A percentile compares a stretch with the other conserved stretches of the same genome.
These are phyloP conservation scores for Danio kyathit DNA, from an alignment of 2,797 vertebrate species.

Conservation along the genomic window DNA sequence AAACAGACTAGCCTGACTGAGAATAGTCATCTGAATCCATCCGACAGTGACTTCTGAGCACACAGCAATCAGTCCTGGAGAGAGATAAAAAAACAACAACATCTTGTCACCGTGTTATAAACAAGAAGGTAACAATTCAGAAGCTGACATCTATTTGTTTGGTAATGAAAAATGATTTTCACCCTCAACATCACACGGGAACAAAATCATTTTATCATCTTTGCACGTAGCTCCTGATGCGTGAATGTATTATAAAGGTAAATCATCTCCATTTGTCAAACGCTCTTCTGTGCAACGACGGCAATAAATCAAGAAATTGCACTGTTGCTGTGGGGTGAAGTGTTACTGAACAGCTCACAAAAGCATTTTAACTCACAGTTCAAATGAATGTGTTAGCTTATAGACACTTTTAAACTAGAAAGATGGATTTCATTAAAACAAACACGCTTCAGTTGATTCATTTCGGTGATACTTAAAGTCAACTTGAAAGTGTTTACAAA, in stretches of 20 bases:
- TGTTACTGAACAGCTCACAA: neutral
- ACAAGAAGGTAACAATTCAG: constrained; percentile 18
- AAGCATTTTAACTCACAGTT: neutral
- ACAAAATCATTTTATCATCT: constrained; percentile 19
- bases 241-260: constrained; percentile 28
- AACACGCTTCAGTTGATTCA: neutral
- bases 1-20: neutral
- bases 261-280: constrained; percentile 20
- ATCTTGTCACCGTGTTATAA: constrained; percentile 28
- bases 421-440: neutral
- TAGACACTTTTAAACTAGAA: neutral
- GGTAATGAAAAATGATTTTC: constrained; percentile 27
- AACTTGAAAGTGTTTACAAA: neutral
- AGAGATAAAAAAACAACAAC: neutral
- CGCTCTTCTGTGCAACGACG: neutral
- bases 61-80: constrained; percentile 22
- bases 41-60: neutral
- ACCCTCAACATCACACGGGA: neutral
- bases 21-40: neutral
- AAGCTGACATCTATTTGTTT: constrained; percentile 2
- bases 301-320: neutral
- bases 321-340: neutral
- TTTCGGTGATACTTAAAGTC: neutral
- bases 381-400: neutral
- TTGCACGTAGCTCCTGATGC: too few relatives aligned